These are phyloP conservation scores for Cantharis rustica DNA, from an alignment of 2,888 invertebrate genomes.

Conservation along the genomic window DNA sequence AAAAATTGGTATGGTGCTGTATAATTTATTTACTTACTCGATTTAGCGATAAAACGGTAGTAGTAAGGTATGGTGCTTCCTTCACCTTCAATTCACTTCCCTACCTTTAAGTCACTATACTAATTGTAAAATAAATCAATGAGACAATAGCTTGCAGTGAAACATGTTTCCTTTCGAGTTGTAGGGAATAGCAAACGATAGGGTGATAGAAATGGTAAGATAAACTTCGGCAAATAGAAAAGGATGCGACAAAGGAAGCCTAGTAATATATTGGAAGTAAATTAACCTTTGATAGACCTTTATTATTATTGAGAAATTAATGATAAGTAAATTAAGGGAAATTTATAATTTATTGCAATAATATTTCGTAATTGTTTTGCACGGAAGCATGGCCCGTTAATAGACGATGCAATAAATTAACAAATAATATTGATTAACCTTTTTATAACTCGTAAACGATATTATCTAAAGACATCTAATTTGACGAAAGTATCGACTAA, in stretches of 20 bases:
- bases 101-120: slow-evolving; percentile 27
- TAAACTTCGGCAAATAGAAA: slow-evolving; percentile 16
- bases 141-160: slow-evolving; percentile 31
- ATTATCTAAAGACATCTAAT: slow-evolving; percentile 26
- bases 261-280: slow-evolving; percentile 40
- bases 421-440: neutral
- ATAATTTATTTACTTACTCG: neutral
- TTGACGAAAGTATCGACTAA: slow-evolving; percentile 32
- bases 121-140: slow-evolving; percentile 34
- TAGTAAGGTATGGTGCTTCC: slow-evolving; percentile 21
- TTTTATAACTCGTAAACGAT: neutral
- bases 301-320: slow-evolving; percentile 36
- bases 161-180: slow-evolving; percentile 30
- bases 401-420: neutral
- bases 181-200: slow-evolving; percentile 22
- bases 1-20: neutral
- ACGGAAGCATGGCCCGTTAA: neutral
- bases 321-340: slow-evolving; percentile 32
- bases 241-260: slow-evolving; percentile 23
- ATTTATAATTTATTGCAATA: slow-evolving; percentile 23
- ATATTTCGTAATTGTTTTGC: slow-evolving; percentile 6
- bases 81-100: slow-evolving; percentile 25
- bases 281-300: slow-evolving; percentile 41
- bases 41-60: slow-evolving; percentile 1
- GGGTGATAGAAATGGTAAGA: slow-evolving; percentile 15